Base-by-base conservation (phyloP, 2,888 invertebrate species). In the Parascotia fuliginaria region DNA sequence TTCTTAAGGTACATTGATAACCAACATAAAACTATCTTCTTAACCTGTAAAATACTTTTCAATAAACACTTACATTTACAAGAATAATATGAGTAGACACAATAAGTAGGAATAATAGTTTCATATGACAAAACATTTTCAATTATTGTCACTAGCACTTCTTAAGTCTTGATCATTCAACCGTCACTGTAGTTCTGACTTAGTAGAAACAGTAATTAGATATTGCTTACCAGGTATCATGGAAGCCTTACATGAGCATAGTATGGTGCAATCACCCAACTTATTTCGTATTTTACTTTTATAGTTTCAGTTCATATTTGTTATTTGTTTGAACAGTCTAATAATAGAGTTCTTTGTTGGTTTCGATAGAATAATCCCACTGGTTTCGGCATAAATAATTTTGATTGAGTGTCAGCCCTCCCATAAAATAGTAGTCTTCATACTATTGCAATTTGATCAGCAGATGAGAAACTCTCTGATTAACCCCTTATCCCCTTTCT, bases 11-110 rank as follows among this genome's bases (percentile, higher is more conserved):
- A 19, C 19, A 19, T n/a, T n/a, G n/a, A n/a, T n/a, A n/a, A n/a
- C n/a, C n/a, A n/a, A n/a, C n/a, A n/a, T n/a, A n/a, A n/a, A n/a
- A n/a, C n/a, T n/a, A n/a, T n/a, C n/a, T n/a, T n/a, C n/a, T n/a
- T n/a, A n/a, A n/a, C n/a, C n/a, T n/a, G n/a, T n/a, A n/a, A n/a
- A n/a, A n/a, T n/a, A n/a, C n/a, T n/a, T 12, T 4, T 9, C 5
- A 36, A 6, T 7, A 45, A 11, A 40, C 7, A 72, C 75, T 67
- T 55, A 79, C 80, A 66, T 73, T 51, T 34, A 46, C 63, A 33
- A 59, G 16, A 44, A 60, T 51, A 22, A 72, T 42, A 51, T 49
- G 61, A 22, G 45, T 60, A 29, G 64, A 65, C 12, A 75, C 15
- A 60, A 60, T 41, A 37, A 69, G 11, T 9, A 67, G 15, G 22